These are phyloP conservation scores for Solen grandis DNA, from an alignment of 1,140 invertebrate genomes.

Conservation along the genomic window DNA sequence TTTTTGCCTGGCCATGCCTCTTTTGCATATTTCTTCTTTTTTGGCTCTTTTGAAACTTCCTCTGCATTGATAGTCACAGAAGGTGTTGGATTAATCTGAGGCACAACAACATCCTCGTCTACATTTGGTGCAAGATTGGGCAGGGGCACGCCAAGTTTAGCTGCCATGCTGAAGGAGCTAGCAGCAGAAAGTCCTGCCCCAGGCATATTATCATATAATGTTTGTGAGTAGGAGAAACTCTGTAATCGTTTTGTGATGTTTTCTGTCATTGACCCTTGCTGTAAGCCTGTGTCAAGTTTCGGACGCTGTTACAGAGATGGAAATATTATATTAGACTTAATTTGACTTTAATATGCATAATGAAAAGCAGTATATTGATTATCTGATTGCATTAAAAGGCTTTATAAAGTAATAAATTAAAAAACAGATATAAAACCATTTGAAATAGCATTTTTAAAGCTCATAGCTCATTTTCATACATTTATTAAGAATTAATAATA, in stretches of 20 bases:
- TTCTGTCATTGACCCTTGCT: conserved; percentile 70
- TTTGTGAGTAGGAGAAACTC: conserved; percentile 73
- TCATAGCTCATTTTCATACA: too few species aligned
- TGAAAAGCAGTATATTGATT: too few species aligned
- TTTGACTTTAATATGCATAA: too few species aligned
- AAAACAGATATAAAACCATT: too few species aligned
- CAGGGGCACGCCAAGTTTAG: conserved; percentile 92
- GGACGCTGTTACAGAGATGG: conserved; percentile 60
- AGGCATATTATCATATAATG: conserved; percentile 86
- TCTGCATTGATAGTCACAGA: conserved; percentile 74
- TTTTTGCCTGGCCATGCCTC: conserved; percentile 99
- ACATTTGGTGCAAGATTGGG: conserved; percentile 98
- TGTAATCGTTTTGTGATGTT: conserved; percentile 74
- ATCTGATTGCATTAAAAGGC: too few species aligned
- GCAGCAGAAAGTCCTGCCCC: conserved; percentile 79
- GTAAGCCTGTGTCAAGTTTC: conserved; percentile 65
- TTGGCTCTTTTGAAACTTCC: conserved; percentile 85
- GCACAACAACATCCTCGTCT: conserved; percentile 84
- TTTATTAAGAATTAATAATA: too few species aligned
- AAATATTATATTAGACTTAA: too few species aligned
- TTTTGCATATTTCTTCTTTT: conserved; percentile 99
- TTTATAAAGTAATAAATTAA: too few species aligned
- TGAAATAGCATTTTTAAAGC: too few species aligned
- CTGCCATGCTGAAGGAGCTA: conserved; percentile 80
- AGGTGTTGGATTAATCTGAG: conserved; percentile 72